Conservation (phyloP, 1,140 invertebrate genomes). For the Hycleus cichorii region DNA sequence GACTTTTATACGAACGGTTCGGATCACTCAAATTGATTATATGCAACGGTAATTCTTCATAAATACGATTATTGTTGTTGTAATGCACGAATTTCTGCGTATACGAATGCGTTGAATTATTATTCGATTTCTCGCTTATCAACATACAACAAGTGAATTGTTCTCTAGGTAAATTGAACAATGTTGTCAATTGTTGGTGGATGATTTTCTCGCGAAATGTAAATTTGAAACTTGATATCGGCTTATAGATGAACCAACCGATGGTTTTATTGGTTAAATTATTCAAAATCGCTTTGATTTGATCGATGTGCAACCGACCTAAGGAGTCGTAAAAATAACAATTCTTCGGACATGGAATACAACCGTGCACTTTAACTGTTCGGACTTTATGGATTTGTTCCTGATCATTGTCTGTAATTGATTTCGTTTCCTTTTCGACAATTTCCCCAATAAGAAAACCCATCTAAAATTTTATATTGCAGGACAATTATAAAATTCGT, state of each 20-base stretch:
- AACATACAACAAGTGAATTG: constrained; percentile 33
- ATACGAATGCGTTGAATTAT: constrained; percentile 28
- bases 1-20: constrained; percentile 29
- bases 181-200: constrained; percentile 18
- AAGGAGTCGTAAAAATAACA: constrained; percentile 18
- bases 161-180: constrained; percentile 22
- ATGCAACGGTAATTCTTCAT: constrained; percentile 28
- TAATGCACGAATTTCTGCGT: constrained; percentile 32
- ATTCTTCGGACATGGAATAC: constrained; percentile 17
- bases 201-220: constrained; percentile 21
- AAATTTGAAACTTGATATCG: constrained; percentile 9
- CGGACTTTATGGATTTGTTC: constrained; percentile 5
- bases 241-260: constrained; percentile 22
- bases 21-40: constrained; percentile 35
- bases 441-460: constrained; percentile 24
- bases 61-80: constrained; percentile 11
- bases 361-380: constrained; percentile 15
- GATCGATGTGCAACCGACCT: constrained; percentile 10
- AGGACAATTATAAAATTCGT: background rate
- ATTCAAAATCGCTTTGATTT: constrained; percentile 13
- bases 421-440: constrained; percentile 17
- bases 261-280: constrained; percentile 10
- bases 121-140: constrained; percentile 19
- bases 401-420: constrained; percentile 22
- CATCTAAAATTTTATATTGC: constrained; percentile 13